phyloP scores from a whole-genome alignment of 2,888 invertebrate species.

The Erebia epiphron region DNA sequence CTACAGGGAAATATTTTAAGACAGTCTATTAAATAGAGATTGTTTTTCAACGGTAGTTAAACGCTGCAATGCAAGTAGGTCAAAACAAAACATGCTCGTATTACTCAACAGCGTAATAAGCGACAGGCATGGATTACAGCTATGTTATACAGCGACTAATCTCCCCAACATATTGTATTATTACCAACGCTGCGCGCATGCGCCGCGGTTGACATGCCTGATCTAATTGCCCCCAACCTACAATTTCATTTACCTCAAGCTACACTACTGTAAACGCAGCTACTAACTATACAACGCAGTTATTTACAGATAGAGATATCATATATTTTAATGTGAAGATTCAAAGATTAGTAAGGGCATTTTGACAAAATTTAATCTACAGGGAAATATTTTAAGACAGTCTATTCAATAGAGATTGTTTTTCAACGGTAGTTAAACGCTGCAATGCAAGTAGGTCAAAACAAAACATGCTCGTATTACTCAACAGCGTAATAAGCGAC shows the following conservation, averaged over 20 bases:
- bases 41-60: background rate
- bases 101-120: constrained; percentile 18
- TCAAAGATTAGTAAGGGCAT: no score
- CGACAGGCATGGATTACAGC: constrained; percentile 24
- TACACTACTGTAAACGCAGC: no score
- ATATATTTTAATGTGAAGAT: no score
- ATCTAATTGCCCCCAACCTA: constrained; percentile 18
- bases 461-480: constrained; percentile 19
- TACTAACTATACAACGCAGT: no score
- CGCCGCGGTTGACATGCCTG: constrained; percentile 26
- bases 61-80: constrained; percentile 9
- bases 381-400: background rate
- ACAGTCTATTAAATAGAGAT: background rate
- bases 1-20: background rate
- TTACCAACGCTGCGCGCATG: constrained; percentile 20
- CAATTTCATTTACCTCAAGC: no score
- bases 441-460: constrained; percentile 13
- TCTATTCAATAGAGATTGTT: constrained; percentile 5
- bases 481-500: constrained; percentile 21
- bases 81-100: constrained; percentile 16
- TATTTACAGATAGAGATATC: no score
- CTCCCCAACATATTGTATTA: constrained; percentile 17
- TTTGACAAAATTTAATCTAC: background rate
- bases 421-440: constrained; percentile 16
- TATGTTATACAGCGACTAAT: constrained; percentile 27